Evolutionary conservation across 2,113 vertebrate species (phyloP), one percentile per base, ranked within the genome.

Genomic region (Rhizomys pruinosus): DNA sequence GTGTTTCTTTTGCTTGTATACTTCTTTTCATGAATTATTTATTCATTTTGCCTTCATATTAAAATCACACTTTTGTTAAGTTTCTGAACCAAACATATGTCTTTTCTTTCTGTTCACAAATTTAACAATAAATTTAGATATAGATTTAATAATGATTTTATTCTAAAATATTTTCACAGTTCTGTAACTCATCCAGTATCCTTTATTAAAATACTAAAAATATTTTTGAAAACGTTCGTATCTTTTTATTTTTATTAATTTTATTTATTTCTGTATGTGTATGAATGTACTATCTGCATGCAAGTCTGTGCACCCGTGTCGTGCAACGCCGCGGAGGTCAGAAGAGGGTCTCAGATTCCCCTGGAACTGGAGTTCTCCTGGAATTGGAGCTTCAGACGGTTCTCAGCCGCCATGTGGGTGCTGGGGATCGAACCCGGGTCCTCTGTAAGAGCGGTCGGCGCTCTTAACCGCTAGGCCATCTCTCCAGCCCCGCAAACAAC

Each of bases 91-190:
- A 3, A 90, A 59, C 17, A 52, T 20, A 71, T 63, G 55, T 47
- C 39, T 64, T 87, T n/a, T 34, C n/a, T 86, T 87, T 73, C 77
- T 37, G 34, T 16, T 66, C 8, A 19, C 13, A 80, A 87, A 76
- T 71, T 80, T 89, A 29, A 25, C 37, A 55, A 92, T 66, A 72
- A 81, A 78, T 85, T 84, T 84, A 69, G 47, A 68, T 94, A 84
- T 73, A 16, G 8, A 52, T 15, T 64, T 92, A 19, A n/a, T 66
- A 76, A 80, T 77, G 57, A 73, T 64, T 84, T 63, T 90, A 71
- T 84, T 93, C 17, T 29, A 88, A 94, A 90, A 74, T 81, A 37
- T 17, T 85, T 91, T 87, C 47, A 12, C 0, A 55, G 11, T 10
- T 85, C 42, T 64, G 16, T 64, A 73, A 85, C 55, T 88, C 64